A percentile compares a stretch with the other conserved stretches of the same genome.
Evolutionary conservation across 2,888 invertebrate species (phyloP).

Genomic region (Drosophila neutralis): DNA sequence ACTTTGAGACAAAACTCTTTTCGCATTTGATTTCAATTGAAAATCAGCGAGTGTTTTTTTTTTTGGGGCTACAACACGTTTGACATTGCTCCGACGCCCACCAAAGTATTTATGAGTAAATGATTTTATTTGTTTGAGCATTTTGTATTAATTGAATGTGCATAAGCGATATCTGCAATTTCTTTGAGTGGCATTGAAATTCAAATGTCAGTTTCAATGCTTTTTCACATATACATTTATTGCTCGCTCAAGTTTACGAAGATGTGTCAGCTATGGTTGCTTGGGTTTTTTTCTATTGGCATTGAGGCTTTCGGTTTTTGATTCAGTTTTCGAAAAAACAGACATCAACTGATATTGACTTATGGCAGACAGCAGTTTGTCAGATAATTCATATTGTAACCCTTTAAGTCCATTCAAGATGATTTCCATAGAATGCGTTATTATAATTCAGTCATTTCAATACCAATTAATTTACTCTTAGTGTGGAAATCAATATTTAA

Average conservation of each 20-base stretch:
- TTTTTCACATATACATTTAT: constrained; percentile 11
- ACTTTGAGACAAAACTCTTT: constrained; percentile 41
- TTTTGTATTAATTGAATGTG: constrained; percentile 19
- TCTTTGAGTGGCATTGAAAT: constrained; percentile 69
- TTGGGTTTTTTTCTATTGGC: constrained; percentile 39
- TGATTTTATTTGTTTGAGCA: constrained; percentile 14
- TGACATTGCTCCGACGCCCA: constrained; percentile 77
- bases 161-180: constrained; percentile 65
- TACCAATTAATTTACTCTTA: not conserved
- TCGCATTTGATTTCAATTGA: constrained; percentile 61
- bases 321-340: constrained; percentile 28
- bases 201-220: constrained; percentile 69
- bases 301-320: constrained; percentile 40
- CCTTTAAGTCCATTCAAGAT: not conserved
- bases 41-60: constrained; percentile 28
- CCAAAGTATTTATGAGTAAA: constrained; percentile 25
- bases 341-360: constrained; percentile 23
- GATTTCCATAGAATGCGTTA: not conserved
- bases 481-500: constrained; percentile 2
- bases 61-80: constrained; percentile 36
- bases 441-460: not conserved
- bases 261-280: constrained; percentile 58
- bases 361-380: not conserved
- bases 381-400: not conserved
- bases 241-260: constrained; percentile 54